A percentile compares a stretch with the other conserved stretches of the same genome.
These are phyloP conservation scores for Sternotherus odoratus DNA, from an alignment of 2,797 vertebrate genomes.

Conservation along the genomic window DNA sequence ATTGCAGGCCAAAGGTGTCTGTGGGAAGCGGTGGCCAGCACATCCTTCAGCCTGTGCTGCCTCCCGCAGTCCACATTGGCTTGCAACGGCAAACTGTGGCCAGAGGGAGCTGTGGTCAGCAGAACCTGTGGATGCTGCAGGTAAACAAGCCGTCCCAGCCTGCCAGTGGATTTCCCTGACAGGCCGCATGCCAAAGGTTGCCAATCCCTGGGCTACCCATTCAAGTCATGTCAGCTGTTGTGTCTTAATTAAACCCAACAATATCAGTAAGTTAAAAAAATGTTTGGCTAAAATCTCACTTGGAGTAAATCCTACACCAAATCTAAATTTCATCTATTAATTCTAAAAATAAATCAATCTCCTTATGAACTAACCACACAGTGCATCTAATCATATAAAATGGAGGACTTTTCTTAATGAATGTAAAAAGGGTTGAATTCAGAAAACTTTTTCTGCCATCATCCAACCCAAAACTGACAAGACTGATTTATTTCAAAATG, in stretches of 20 bases:
- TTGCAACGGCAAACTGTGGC: too few species aligned
- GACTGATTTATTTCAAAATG: slow-evolving; percentile 52
- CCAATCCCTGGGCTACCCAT: background rate
- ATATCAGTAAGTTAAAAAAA: background rate
- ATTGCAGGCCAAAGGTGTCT: too few species aligned
- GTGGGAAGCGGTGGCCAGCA: too few species aligned
- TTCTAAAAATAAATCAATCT: slow-evolving; percentile 17
- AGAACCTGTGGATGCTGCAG: too few species aligned
- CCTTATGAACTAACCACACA: background rate
- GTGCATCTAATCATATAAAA: slow-evolving; percentile 1
- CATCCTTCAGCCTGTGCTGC: too few species aligned
- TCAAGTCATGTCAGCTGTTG: background rate
- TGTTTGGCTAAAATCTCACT: background rate
- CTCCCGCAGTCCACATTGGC: too few species aligned
- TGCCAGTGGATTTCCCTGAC: too few species aligned
- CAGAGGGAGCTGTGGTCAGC: too few species aligned
- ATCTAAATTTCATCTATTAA: background rate
- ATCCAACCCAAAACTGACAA: slow-evolving; percentile 37
- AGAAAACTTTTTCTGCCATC: slow-evolving; percentile 9
- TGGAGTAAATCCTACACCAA: background rate
- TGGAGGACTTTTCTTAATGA: slow-evolving; percentile 1
- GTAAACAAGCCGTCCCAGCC: too few species aligned
- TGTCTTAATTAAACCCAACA: background rate
- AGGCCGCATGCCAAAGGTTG: too few species aligned
- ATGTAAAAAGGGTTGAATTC: slow-evolving; percentile 3